Percentiles rank a stretch among this genome's conserved stretches.
Conservation (phyloP, 2,797 vertebrate species). For the Chelmon rostratus region DNA sequence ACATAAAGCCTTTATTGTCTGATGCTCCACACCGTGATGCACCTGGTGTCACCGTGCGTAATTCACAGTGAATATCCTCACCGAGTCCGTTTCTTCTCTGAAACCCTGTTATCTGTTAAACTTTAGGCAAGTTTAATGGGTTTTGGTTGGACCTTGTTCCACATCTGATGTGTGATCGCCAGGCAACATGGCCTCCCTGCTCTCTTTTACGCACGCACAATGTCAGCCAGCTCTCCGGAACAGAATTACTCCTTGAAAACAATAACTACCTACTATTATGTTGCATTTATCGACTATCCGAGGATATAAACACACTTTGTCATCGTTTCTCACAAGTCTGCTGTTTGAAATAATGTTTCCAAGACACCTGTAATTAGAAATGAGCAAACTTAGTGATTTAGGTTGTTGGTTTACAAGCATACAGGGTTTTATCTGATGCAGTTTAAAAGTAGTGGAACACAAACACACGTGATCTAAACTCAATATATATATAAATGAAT, state of each 20-base stretch:
- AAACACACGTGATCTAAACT: neutral
- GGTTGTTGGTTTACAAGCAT: neutral
- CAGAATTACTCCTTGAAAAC: neutral
- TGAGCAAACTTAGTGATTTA: neutral
- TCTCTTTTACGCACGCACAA: slow-evolving; percentile 46
- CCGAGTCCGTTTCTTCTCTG: neutral
- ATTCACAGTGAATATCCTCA: neutral
- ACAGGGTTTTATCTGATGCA: neutral
- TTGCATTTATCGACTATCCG: neutral
- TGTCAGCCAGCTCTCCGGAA: slow-evolving; percentile 5
- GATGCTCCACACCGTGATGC: neutral
- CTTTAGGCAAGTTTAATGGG: neutral
- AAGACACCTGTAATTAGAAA: neutral
- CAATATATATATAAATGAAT: neutral
- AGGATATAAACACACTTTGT: neutral
- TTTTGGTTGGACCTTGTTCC: neutral
- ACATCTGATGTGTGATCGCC: slow-evolving; percentile 18
- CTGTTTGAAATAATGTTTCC: neutral
- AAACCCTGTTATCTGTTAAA: neutral
- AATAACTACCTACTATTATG: neutral
- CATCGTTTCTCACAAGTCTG: neutral
- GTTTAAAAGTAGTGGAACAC: neutral
- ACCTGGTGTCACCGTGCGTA: slow-evolving; percentile 27
- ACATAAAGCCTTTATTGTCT: slow-evolving; percentile 65
- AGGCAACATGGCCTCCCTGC: slow-evolving; percentile 60